These are phyloP conservation scores for Actinemys pallida DNA, from an alignment of 2,113 vertebrate genomes.

Conservation along the genomic window DNA sequence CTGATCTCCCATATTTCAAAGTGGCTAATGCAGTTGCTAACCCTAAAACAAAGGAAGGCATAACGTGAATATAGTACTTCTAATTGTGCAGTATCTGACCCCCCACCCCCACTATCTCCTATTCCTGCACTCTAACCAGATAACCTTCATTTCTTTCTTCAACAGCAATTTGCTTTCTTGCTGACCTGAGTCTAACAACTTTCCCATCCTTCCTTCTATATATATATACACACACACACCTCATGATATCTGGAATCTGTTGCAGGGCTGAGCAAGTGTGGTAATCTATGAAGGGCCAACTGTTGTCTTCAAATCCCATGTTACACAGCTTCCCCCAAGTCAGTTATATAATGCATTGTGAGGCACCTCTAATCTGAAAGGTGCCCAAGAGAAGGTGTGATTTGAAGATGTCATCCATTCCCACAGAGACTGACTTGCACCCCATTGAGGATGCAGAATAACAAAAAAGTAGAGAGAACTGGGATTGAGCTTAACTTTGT, in stretches of 20 bases:
- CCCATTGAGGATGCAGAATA: neutral
- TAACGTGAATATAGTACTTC: neutral
- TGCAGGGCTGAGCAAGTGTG: neutral
- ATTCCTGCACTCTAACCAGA: neutral
- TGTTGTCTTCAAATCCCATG: neutral
- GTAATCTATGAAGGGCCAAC: neutral
- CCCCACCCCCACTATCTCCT: neutral
- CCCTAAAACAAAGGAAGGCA: neutral
- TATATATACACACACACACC: neutral
- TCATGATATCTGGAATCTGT: neutral
- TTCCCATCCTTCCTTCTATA: constrained; percentile 10
- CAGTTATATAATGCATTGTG: neutral
- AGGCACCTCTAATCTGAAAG: neutral
- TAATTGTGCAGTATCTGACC: neutral
- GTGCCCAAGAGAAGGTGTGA: neutral
- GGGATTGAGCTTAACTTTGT: neutral
- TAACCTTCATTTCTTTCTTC: constrained; percentile 44
- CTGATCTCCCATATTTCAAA: constrained; percentile 13
- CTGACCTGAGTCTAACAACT: constrained; percentile 18
- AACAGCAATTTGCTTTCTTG: neutral
- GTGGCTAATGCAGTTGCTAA: neutral
- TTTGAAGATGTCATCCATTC: neutral
- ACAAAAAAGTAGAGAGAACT: neutral
- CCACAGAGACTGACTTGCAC: neutral
- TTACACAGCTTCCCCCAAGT: neutral